Base-by-base conservation (phyloP, 1,140 invertebrate species). In the Pogonognathellus flavescens region DNA sequence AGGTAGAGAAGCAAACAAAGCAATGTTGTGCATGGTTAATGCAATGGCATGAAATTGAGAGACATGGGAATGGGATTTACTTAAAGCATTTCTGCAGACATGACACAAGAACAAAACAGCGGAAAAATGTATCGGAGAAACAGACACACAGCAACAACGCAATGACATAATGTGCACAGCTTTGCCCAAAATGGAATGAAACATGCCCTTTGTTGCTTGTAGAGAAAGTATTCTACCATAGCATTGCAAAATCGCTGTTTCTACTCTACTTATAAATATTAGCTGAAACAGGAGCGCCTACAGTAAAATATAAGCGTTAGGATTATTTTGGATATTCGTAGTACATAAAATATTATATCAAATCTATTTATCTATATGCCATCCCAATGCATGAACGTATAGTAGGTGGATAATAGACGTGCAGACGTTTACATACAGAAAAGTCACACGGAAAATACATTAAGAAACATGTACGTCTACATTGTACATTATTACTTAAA, bases 1-100 rank as follows among this genome's bases (percentile, higher is more conserved):
- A 25, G 22, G 62, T 66, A 25, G 11, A 14, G 20, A 25, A 66
- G 62, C 62, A 66, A 66, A 25, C 31, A 25, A 66, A 60, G 25
- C 62, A 66, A 66, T 66, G 62, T 66, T 25, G 20, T 25, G 14
- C 6, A 41, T 41, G 6, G 31, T 41, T 66, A 18, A 66, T 66
- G 62, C 62, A 66, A 66, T 66, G 62, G 62, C 62, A 66, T 41
- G 62, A 20, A 66, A 25, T 66, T 66, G 62, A 66, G 62, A 66
- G 62, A 66, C 62, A 13, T 31, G 62, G 62, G 18, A 22, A 66
- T 66, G 62, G 20, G 62, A 66, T 66, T 66, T 66, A 41, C 31
- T 41, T 25, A 66, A 66, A 66, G 22, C 25, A 66, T 66, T 66
- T 66, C 62, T 66, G 10, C 62, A 66, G 22, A 66, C 62, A 66